Base-by-base conservation (phyloP, 1,140 invertebrate species). In the Chironomus tepperi region DNA sequence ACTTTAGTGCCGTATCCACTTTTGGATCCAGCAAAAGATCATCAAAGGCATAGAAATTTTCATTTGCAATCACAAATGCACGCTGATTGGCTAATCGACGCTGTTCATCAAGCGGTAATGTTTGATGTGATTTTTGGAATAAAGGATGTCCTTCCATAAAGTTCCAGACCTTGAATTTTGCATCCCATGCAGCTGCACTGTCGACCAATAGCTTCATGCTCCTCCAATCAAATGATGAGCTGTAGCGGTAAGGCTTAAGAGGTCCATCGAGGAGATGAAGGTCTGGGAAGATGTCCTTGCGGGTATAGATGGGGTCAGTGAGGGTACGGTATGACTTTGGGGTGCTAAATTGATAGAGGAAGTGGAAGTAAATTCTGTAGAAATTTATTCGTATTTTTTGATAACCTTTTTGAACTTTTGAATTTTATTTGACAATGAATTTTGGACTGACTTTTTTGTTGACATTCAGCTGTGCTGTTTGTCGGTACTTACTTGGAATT, bases 161-260 rank as follows among this genome's bases (percentile, higher is more conserved):
- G 67, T 86, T 87, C 89, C 91, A 96, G 43, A 97, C 18, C 7
- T 70, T 70, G 12, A 19, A 70, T 89, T 83, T 89, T 87, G 70
- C 84, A 81, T 74, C 83, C 79, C n/a, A 90, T 80, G 70, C 81
- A 79, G 86, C 84, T 65, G 86, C 83, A 47, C 85, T 90, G 77
- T 94, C 89, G 18, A 95, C 84, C 77, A 89, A 83, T 2, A 93
- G 75, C 81, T 89, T 91, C 85, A 96, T 87, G 74, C 88, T 86
- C 77, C 93, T 92, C 90, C 93, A 96, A 79, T 93, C 87, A 80
- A 96, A 96, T 2, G 88, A 88, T 0, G 93, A 90, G 76, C 86
- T 86, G 74, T 88, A 87, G 75, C 95, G 86, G 78, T 94, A 95
- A 8, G 76, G 76, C 77, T 91, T 88, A 19, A 96, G 80, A 1